Conservation (phyloP, 2,888 invertebrate genomes). For the Drosophila rubida region DNA sequence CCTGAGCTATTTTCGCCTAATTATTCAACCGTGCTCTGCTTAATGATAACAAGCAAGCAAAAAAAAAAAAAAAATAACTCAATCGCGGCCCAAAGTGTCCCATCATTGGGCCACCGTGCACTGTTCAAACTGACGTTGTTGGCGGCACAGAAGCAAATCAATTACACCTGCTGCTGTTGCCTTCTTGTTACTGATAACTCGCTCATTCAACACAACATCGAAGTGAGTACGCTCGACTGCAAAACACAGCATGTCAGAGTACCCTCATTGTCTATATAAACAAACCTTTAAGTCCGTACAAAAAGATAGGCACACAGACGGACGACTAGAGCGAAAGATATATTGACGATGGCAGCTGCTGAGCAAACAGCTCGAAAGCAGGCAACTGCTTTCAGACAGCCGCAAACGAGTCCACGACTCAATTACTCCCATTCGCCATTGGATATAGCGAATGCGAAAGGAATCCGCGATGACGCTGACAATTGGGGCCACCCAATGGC, state of each 20-base stretch:
- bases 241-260: not conserved
- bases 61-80: not conserved
- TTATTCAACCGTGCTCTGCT: constrained; percentile 55
- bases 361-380: too few relatives aligned
- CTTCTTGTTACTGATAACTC: constrained; percentile 29
- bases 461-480: constrained; percentile 10
- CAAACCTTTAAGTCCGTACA: too few relatives aligned
- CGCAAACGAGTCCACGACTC: not conserved
- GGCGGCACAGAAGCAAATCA: constrained; percentile 37
- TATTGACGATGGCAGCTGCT: too few relatives aligned
- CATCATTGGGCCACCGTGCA: constrained; percentile 27
- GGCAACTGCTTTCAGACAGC: not conserved
- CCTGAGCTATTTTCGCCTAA: constrained; percentile 67
- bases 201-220: not conserved
- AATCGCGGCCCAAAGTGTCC: constrained; percentile 17
- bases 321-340: too few relatives aligned
- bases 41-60: constrained; percentile 41
- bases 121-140: constrained; percentile 23
- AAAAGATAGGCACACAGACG: too few relatives aligned
- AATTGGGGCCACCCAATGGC: constrained; percentile 9
- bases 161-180: constrained; percentile 32
- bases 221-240: not conserved
- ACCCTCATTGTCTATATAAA: too few relatives aligned
- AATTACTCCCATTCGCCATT: not conserved
- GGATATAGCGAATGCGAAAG: not conserved